phyloP scores from a whole-genome alignment of 1,140 invertebrate genomes.

The Pseudomyrmex cubaensis region DNA sequence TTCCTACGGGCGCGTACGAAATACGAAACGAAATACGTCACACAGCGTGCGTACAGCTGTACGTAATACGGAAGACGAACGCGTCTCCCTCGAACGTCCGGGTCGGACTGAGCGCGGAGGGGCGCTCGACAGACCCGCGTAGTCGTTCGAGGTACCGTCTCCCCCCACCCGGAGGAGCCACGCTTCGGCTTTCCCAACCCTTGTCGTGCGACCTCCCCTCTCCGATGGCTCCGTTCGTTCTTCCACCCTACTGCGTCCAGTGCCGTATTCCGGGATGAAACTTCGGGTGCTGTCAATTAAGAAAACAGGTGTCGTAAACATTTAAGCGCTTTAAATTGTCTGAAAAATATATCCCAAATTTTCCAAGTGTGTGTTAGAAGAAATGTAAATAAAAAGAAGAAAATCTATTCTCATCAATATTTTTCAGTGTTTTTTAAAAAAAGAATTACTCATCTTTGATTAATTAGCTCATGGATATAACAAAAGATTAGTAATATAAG shows the following conservation, averaged over 20 bases:
- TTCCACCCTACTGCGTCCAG: slow-evolving; percentile 50
- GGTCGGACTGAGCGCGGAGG: slow-evolving; percentile 80
- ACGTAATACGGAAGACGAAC: slow-evolving; percentile 67
- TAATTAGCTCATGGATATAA: too few relatives aligned
- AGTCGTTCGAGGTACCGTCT: slow-evolving; percentile 76
- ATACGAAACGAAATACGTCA: slow-evolving; percentile 4
- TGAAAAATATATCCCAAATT: too few relatives aligned
- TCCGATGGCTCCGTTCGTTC: slow-evolving; percentile 43
- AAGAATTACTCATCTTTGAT: too few relatives aligned
- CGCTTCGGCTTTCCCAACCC: slow-evolving; percentile 76
- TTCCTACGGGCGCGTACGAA: slow-evolving; percentile 19
- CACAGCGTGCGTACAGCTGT: slow-evolving; percentile 67
- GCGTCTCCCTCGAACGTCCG: slow-evolving; percentile 82
- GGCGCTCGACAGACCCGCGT: slow-evolving; percentile 67
- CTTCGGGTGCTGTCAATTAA: background rate
- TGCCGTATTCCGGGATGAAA: slow-evolving; percentile 39
- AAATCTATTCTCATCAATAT: too few relatives aligned
- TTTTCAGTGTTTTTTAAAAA: too few relatives aligned
- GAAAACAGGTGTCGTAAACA: background rate
- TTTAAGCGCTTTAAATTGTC: too few relatives aligned
- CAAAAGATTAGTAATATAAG: too few relatives aligned
- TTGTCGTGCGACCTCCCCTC: slow-evolving; percentile 50
- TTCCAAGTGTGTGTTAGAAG: too few relatives aligned
- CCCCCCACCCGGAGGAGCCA: slow-evolving; percentile 79
- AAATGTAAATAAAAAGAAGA: too few relatives aligned